Evolutionary conservation across 1,140 invertebrate genomes (phyloP).

Genomic region (Triops longicaudatus): DNA sequence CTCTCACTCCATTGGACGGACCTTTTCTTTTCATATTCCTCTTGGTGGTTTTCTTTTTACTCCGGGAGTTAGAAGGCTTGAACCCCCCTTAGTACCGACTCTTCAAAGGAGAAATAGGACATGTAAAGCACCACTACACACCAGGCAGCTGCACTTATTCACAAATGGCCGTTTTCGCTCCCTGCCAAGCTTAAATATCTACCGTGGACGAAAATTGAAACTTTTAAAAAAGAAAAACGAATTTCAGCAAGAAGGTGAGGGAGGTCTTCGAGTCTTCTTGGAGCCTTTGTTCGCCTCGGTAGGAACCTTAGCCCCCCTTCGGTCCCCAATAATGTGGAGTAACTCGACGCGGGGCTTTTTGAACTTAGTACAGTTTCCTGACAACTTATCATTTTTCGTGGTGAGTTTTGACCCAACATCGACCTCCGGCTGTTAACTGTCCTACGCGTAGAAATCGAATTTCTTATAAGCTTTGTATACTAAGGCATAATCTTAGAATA

Average conservation of each 20-base stretch:
- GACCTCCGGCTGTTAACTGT: no score
- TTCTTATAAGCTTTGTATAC: no score
- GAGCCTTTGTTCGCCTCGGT: not conserved
- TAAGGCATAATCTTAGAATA: no score
- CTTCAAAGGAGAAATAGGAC: not conserved
- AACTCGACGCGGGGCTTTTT: not conserved
- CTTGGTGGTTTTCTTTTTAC: not conserved
- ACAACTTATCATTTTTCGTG: not conserved
- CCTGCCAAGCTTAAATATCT: not conserved
- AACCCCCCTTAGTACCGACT: not conserved
- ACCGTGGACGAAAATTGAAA: not conserved
- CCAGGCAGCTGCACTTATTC: constrained; percentile 10
- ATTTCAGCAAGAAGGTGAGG: not conserved
- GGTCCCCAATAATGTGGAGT: not conserved
- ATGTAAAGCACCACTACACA: not conserved
- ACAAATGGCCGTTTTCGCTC: not conserved
- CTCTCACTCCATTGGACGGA: not conserved
- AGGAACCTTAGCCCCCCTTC: not conserved
- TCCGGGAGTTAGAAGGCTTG: not conserved
- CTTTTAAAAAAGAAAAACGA: not conserved
- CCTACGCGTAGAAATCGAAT: no score
- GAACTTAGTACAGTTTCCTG: not conserved
- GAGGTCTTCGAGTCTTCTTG: not conserved
- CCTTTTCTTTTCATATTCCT: constrained; percentile 1
- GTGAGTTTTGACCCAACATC: no score